phyloP scores from a whole-genome alignment of 2,888 invertebrate genomes.

The Hypomecis atomaria region DNA sequence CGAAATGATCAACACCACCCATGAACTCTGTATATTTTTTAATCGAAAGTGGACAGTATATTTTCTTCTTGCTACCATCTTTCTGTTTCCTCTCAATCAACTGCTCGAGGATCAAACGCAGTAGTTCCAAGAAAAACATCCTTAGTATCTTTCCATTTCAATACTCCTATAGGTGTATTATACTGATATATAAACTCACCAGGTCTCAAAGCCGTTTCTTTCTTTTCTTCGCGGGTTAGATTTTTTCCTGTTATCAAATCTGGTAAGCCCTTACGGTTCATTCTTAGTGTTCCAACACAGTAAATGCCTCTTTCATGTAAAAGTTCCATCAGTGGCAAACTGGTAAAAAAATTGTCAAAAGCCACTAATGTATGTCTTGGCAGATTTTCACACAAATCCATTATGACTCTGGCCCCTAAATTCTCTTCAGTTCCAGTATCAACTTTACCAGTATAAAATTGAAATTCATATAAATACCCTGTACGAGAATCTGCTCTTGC shows the following conservation, averaged over 20 bases:
- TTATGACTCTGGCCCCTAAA: constrained; percentile 26
- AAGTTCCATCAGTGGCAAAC: constrained; percentile 21
- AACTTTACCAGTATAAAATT: constrained; percentile 32
- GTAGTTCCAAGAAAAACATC: constrained; percentile 27
- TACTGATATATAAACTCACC: constrained; percentile 25
- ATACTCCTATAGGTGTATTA: constrained; percentile 18
- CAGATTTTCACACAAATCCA: constrained; percentile 25
- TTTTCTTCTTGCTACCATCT: constrained; percentile 7
- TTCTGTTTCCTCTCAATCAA: constrained; percentile 18
- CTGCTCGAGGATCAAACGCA: constrained; percentile 8
- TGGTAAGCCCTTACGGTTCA: constrained; percentile 4
- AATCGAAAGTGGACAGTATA: not conserved
- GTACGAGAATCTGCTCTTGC: constrained; percentile 10
- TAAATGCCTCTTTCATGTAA: constrained; percentile 8
- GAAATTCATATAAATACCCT: constrained; percentile 32
- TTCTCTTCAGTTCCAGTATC: constrained; percentile 24
- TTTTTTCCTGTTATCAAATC: not conserved
- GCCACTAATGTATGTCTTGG: constrained; percentile 26
- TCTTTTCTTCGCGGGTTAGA: constrained; percentile 22
- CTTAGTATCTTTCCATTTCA: constrained; percentile 29
- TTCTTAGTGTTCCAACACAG: not conserved
- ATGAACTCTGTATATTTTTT: not conserved
- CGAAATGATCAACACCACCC: constrained; percentile 1
- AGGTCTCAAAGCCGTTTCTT: constrained; percentile 26
- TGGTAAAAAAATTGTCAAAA: constrained; percentile 31